Evolutionary conservation across 2,797 vertebrate genomes (phyloP), one percentile per base, ranked within the genome.

Genomic region (Lindbergichthys nudifrons): DNA sequence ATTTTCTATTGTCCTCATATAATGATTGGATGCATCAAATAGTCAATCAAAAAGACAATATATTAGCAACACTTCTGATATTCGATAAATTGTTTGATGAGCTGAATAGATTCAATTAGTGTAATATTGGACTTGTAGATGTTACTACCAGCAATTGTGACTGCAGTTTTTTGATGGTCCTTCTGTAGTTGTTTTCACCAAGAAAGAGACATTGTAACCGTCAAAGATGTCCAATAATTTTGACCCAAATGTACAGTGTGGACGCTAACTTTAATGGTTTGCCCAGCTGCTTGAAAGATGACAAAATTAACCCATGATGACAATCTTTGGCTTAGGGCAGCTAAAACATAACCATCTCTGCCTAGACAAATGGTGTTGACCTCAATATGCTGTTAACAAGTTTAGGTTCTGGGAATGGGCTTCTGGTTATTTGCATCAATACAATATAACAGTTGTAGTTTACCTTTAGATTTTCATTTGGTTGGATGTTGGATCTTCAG

Each of bases 361-460:
- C 60, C 47, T 21, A 23, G n/a, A 60, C n/a, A 64, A 32, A 70
- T 75, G n/a, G 3, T 23, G 32, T 36, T 36, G 6, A 36, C 8
- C 32, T 36, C 32, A 36, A 36, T 36, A 23, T 23, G 12, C 14
- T 18, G 14, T 30, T 26, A 56, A 46, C 9, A 47, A 4, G 42
- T 50, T 62, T 9, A 50, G 42, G 10, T 50, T 30, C 3, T 14
- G 21, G 32, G 10, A 18, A 15, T 51, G 23, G n/a, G 54, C 32
- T 36, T 7, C 8, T 36, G 8, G 1, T 36, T 36, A 9, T 36
- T 36, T 36, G 46, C 65, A 23, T 47, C 26, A 26, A 26, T 36
- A 36, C 32, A 36, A 36, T 36, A 36, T 36, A 5, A 43, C n/a
- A 2, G 19, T 36, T 63, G 21, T 9, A 21, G 8, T 36, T 65